Percentiles rank a stretch among this genome's conserved stretches.
Conservation (phyloP, 2,888 invertebrate species). For the Malachius bipustulatus region DNA sequence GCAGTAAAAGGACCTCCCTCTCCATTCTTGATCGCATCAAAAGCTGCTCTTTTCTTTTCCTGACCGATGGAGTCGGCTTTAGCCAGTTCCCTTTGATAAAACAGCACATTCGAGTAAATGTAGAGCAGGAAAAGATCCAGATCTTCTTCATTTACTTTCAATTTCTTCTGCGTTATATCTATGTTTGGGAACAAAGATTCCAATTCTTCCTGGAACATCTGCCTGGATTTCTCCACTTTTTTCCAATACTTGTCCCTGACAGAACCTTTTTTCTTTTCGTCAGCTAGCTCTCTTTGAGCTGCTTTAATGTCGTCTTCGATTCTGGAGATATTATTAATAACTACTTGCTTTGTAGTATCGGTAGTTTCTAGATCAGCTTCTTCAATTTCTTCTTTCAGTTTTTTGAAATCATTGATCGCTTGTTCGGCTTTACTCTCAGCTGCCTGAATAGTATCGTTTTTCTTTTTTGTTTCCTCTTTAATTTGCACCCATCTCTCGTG, state of each 20-base stretch:
- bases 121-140: constrained; percentile 69
- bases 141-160: constrained; percentile 50
- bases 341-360: constrained; percentile 38
- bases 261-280: constrained; percentile 44
- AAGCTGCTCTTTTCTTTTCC: constrained; percentile 48
- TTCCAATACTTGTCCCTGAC: constrained; percentile 74
- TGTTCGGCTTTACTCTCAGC: constrained; percentile 47
- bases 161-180: constrained; percentile 52
- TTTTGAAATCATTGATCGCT: constrained; percentile 32
- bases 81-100: constrained; percentile 64
- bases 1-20: constrained; percentile 36
- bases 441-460: constrained; percentile 40
- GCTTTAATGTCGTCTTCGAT: constrained; percentile 45
- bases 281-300: constrained; percentile 47
- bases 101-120: constrained; percentile 63
- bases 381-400: constrained; percentile 36
- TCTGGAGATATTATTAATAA: constrained; percentile 42
- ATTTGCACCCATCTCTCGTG: constrained; percentile 45
- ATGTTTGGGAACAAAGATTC: constrained; percentile 61
- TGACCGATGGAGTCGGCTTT: constrained; percentile 56
- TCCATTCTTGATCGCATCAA: constrained; percentile 47
- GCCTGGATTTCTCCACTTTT: constrained; percentile 54
- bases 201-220: constrained; percentile 51
- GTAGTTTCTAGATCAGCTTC: constrained; percentile 35
- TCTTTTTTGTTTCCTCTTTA: constrained; percentile 46